Base-by-base conservation (phyloP, 2,888 invertebrate genomes). In the Hirudinaria manillensis region DNA sequence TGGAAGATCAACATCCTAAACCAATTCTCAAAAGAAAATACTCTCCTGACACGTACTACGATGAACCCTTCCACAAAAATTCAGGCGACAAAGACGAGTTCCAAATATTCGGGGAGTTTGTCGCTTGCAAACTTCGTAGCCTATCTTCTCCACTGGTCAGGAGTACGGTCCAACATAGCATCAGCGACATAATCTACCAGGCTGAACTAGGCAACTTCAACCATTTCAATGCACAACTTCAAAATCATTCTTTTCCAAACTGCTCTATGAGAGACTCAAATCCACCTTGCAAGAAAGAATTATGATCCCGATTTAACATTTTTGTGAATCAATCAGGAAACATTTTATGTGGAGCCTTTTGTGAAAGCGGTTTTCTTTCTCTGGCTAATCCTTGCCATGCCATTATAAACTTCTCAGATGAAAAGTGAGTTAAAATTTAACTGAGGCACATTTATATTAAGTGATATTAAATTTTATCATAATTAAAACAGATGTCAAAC, bases 71-170 rank as follows among this genome's bases (percentile, higher is more conserved):
- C 36, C 51, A 73, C 55, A 56, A 65, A 13, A 32, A 65, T 38
- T 10, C n/a, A 29, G 55, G 19, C 34, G 36, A 61, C 29, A 73
- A 73, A 73, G 73, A 73, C 65, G 73, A 73, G 32, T 73, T 56
- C 38, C 55, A 56, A 10, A 73, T 73, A 34, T 73, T 53, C 32
- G 73, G 73, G 21, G 73, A 73, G 38, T 73, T 65, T n/a, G 73
- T 73, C 6, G 73, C 73, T 36, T 73, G 73, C 38, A 73, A 73
- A 65, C 24, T 73, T 3, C 73, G 73, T 13, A 73, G 56, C n/a
- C 73, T 73, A 6, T 61, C 73, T 32, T 73, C 61, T 13, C 36
- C 36, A 24, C 16, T 73, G 32, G 51, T 45, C n/a, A 61, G 73
- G 32, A 53, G 73, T 38, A 55, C 56, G 1, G 34, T 73, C 3